phyloP scores from a whole-genome alignment of 2,888 invertebrate species.

The Temnothorax rugatulus region DNA sequence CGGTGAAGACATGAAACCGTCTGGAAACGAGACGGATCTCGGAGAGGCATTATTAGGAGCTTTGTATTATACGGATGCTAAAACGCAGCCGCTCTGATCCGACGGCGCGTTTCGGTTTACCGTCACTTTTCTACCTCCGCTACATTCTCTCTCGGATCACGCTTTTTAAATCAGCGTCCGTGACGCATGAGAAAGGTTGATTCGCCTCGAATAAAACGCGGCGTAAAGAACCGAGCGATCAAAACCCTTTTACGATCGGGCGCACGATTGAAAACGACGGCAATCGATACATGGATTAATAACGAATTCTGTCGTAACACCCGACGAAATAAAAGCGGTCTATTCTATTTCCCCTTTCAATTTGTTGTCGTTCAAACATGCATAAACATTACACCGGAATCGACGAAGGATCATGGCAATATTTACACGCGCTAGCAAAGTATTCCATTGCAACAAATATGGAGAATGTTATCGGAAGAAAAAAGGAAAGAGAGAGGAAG shows the following conservation, averaged over 20 bases:
- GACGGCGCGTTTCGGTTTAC: neutral
- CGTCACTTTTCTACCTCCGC: neutral
- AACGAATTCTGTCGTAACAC: conserved; percentile 27
- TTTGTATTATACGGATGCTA: neutral
- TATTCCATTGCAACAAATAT: neutral
- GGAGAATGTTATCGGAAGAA: neutral
- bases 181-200: conserved; percentile 20
- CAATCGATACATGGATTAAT: conserved; percentile 32
- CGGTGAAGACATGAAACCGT: conserved; percentile 22
- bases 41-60: neutral
- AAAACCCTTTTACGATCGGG: conserved; percentile 14
- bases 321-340: conserved; percentile 32
- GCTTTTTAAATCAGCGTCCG: conserved; percentile 5
- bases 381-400: neutral
- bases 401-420: neutral
- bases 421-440: neutral
- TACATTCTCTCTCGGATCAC: neutral
- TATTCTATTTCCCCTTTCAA: conserved; percentile 5
- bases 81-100: neutral
- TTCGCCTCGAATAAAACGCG: conserved; percentile 22
- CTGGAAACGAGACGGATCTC: conserved; percentile 35
- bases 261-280: conserved; percentile 14
- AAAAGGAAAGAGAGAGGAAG: neutral
- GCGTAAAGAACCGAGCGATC: conserved; percentile 21
- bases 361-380: conserved; percentile 14